phyloP scores from a whole-genome alignment of 2,113 vertebrate species.

The Sciurus niger region DNA sequence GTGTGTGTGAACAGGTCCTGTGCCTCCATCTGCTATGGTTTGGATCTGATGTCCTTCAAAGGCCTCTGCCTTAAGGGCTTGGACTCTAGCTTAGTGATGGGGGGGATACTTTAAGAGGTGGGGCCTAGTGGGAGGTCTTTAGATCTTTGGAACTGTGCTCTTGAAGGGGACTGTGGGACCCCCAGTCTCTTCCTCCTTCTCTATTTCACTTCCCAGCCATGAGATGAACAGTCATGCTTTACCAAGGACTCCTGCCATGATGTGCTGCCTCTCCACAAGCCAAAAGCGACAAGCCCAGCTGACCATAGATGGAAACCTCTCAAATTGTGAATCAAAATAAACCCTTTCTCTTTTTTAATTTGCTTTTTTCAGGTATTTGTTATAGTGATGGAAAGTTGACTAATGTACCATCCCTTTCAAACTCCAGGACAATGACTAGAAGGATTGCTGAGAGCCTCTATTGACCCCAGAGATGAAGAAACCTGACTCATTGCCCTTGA shows the following conservation, averaged over 20 bases:
- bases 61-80: background rate
- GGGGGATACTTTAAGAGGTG: background rate
- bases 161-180: too few species aligned
- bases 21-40: background rate
- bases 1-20: fast-evolving
- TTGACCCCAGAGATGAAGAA: background rate
- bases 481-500: background rate
- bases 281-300: background rate
- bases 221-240: background rate
- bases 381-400: background rate
- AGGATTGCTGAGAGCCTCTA: background rate
- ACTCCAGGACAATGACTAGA: background rate
- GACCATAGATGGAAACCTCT: background rate
- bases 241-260: background rate
- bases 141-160: background rate
- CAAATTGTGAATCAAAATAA: background rate
- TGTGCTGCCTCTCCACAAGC: background rate
- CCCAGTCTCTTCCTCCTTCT: background rate
- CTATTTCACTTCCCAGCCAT: background rate
- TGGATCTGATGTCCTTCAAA: background rate
- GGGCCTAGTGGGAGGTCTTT: background rate
- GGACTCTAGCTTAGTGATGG: background rate
- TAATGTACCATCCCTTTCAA: background rate
- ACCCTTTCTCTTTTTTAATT: background rate
- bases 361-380: background rate